Percentiles rank a stretch among this genome's conserved stretches.
These are phyloP conservation scores for crab-eating macaque (Macaca fascicularis) DNA, from an alignment of 2,113 vertebrate genomes.

Conservation along the genomic window T2T-MFA8v1.1 NC_088380.1:68656501-68657000, in stretches of 20 bases:
- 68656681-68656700: neutral
- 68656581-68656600: conserved; percentile 56
- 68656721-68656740: neutral
- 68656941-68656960: neutral
- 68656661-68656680: conserved; percentile 1
- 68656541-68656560: conserved; percentile 48
- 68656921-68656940: neutral
- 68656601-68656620: neutral
- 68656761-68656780: neutral
- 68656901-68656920: neutral
- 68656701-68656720: neutral
- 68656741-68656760: neutral
- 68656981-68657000: neutral
- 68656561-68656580: neutral
- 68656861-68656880: neutral
- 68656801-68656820: neutral
- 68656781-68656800: neutral
- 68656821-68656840: neutral
- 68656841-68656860: neutral
- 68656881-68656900: neutral
- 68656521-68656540: conserved; percentile 50
- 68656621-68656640: neutral
- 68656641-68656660: neutral
- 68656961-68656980: neutral
- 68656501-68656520: conserved; percentile 48